Percentiles rank a stretch among this genome's conserved stretches.
Evolutionary conservation across 2,113 vertebrate genomes (phyloP).

Genomic region (Entosphenus tridentatus): DNA sequence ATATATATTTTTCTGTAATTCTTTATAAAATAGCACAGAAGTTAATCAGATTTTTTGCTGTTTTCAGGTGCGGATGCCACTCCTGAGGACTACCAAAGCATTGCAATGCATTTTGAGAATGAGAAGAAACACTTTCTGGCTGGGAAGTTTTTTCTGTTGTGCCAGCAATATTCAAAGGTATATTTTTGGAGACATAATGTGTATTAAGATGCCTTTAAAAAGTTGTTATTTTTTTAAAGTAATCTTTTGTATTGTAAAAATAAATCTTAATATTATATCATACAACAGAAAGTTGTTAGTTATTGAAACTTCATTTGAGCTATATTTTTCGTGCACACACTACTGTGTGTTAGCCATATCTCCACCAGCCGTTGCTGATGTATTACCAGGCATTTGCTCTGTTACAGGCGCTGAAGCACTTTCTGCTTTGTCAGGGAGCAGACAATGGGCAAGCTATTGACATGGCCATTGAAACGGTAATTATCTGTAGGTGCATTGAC

Average conservation of each 20-base stretch:
- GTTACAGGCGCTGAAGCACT: constrained; percentile 70
- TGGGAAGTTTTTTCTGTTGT: constrained; percentile 77
- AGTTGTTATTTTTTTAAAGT: not conserved
- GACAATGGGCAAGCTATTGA: constrained; percentile 66
- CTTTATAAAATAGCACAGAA: no score
- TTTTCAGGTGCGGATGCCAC: constrained; percentile 44
- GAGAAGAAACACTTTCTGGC: constrained; percentile 82
- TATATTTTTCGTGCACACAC: no score
- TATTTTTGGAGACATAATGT: constrained; percentile 14
- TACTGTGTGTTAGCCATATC: not conserved
- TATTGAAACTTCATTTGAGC: no score
- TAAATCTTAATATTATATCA: no score
- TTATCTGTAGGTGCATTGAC: constrained; percentile 10
- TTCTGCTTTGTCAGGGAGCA: constrained; percentile 53
- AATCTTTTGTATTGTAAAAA: not conserved
- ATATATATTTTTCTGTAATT: no score
- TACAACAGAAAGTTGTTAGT: no score
- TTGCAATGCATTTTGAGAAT: constrained; percentile 79
- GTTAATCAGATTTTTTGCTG: not conserved
- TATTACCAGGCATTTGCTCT: constrained; percentile 6
- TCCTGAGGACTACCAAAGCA: constrained; percentile 81
- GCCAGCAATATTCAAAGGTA: constrained; percentile 67
- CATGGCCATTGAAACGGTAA: constrained; percentile 92
- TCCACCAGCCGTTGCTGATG: not conserved
- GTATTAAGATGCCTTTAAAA: not conserved